Evolutionary conservation across 2,888 invertebrate species (phyloP).

Genomic region (Labia minor): DNA sequence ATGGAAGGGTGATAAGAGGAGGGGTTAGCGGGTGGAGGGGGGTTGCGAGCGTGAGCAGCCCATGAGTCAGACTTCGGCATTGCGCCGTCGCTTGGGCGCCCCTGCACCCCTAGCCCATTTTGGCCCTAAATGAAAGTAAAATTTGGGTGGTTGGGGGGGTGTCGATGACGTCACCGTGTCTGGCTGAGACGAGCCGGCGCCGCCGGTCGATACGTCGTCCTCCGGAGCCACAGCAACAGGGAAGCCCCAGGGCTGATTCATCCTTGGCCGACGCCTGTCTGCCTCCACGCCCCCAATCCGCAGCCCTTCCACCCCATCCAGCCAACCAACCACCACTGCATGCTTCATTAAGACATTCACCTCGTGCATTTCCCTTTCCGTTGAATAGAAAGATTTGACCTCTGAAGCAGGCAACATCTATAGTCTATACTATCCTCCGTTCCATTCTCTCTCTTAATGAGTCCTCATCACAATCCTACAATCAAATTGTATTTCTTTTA

Average conservation of each 20-base stretch:
- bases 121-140: not conserved
- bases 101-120: slow-evolving; percentile 1
- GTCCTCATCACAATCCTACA: no score
- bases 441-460: no score
- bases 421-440: no score
- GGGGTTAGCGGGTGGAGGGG: not conserved
- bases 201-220: slow-evolving; percentile 26
- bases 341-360: no score
- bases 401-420: no score
- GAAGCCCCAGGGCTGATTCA: slow-evolving; percentile 36
- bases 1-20: no score
- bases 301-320: not conserved
- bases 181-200: slow-evolving; percentile 28
- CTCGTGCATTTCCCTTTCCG: no score
- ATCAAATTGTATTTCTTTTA: no score
- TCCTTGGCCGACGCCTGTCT: slow-evolving; percentile 33
- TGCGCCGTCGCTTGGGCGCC: not conserved
- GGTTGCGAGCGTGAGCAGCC: slow-evolving; percentile 20
- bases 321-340: not conserved
- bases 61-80: slow-evolving; percentile 27
- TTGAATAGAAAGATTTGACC: no score
- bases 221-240: slow-evolving; percentile 19
- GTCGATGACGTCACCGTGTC: slow-evolving; percentile 36
- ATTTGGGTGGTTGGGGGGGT: slow-evolving; percentile 14
- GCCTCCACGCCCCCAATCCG: slow-evolving; percentile 28